Evolutionary conservation across 2,888 invertebrate genomes (phyloP).

Genomic region (Coenonympha glycerion): DNA sequence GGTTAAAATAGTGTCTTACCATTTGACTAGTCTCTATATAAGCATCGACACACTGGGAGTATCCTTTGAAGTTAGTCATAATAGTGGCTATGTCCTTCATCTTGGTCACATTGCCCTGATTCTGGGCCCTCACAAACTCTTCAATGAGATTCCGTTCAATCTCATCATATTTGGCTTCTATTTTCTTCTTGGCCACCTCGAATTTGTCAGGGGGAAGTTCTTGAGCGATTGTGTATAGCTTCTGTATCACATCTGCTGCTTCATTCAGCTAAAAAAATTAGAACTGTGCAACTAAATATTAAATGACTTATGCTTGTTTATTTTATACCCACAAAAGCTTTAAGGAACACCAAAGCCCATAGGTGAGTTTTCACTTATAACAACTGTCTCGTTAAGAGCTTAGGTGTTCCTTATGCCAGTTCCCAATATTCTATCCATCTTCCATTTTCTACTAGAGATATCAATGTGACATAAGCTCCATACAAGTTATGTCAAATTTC

Average conservation of each 20-base stretch:
- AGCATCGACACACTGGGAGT: slow-evolving; percentile 96
- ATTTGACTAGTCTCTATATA: slow-evolving; percentile 98
- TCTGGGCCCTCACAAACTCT: slow-evolving; percentile 94
- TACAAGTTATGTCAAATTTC: too few relatives aligned
- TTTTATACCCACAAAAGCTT: too few relatives aligned
- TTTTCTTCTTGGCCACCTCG: slow-evolving; percentile 88
- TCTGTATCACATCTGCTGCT: slow-evolving; percentile 98
- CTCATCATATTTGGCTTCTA: slow-evolving; percentile 91
- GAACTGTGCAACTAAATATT: not conserved
- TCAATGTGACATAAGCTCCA: too few relatives aligned
- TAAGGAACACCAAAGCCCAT: too few relatives aligned
- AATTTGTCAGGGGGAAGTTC: slow-evolving; percentile 93
- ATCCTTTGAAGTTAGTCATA: slow-evolving; percentile 96
- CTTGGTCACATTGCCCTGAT: slow-evolving; percentile 85
- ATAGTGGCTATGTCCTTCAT: slow-evolving; percentile 96
- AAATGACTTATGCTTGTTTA: too few relatives aligned
- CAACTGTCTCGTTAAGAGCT: too few relatives aligned
- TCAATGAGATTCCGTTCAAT: slow-evolving; percentile 93
- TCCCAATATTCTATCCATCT: too few relatives aligned
- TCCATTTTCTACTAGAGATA: too few relatives aligned
- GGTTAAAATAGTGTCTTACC: slow-evolving; percentile 75
- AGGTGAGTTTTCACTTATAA: too few relatives aligned
- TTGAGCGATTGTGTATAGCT: slow-evolving; percentile 95
- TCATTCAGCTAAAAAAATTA: slow-evolving; percentile 83
- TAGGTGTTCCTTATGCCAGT: too few relatives aligned